Evolutionary conservation across 2,797 vertebrate genomes (phyloP), one percentile per base, ranked within the genome.

Genomic region (Trachops cirrhosus): DNA sequence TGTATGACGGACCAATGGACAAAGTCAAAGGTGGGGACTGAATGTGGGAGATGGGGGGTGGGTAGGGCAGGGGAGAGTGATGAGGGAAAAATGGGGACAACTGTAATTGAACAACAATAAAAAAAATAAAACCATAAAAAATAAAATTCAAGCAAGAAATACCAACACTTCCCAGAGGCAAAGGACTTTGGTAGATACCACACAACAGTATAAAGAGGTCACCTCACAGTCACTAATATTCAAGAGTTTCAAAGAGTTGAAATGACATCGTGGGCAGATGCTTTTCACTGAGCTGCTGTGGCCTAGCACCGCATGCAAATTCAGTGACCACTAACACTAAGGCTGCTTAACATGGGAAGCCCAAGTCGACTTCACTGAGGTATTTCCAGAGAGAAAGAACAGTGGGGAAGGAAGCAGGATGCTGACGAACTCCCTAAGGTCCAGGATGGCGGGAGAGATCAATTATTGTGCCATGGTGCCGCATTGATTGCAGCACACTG

Each of bases 331-430:
- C 34, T 11, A 50, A 50, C 22, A 12, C 62, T 44, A 68, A 19
- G 21, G 71, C 93, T 79, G 67, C 79, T 93, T 94, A 83, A 75
- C 68, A 77, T 71, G 88, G 80, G 57, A 85, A 90, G 92, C 78
- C 89, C 10, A 21, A 5, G 2, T 50, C 71, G 64, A 70, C 75
- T 83, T 85, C 67, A 67, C 70, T 0, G 82, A 94, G 67, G 50
- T 79, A 54, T 93, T 97, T 93, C 89, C 83, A 98, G 50, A 92
- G 74, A 84, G 70, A 93, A 74, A 70, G 50, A n/a, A 46, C 12
- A 21, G 3, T 82, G n/a, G 54, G 18, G 71, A 93, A 79, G 80
- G 75, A 71, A 59, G 79, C 80, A 37, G 54, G 54, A 59, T 85
- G 80, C 32, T 16, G 52, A 68, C 77, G 57, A 83, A 94, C 62